Evolutionary conservation across 2,113 vertebrate genomes (phyloP).

Genomic region (Rhagologus leucostigma): DNA sequence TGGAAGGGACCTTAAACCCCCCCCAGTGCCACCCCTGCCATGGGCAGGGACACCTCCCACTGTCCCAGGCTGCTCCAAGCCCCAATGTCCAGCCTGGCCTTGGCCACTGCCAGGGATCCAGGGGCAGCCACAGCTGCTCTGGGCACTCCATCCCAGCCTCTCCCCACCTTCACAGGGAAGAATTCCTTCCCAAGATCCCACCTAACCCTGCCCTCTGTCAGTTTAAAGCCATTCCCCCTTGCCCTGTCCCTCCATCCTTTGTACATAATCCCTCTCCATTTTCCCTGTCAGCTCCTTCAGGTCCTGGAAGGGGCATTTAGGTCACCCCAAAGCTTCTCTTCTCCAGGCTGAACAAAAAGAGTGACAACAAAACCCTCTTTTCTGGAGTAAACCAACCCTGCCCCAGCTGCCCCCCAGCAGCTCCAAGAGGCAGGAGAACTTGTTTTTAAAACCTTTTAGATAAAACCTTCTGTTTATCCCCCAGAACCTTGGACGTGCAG

Average conservation of each 20-base stretch:
- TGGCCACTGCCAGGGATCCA: background rate
- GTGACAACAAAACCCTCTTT: background rate
- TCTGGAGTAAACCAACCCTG: background rate
- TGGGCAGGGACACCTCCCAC: background rate
- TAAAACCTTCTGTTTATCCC: background rate
- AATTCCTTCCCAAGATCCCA: background rate
- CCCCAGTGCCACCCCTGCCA: background rate
- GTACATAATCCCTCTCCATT: background rate
- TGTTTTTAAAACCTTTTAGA: background rate
- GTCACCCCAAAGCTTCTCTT: background rate
- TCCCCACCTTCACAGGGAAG: background rate
- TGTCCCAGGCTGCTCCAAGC: background rate
- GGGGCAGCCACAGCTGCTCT: background rate
- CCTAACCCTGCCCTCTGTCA: background rate
- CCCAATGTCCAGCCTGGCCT: background rate
- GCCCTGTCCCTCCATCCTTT: background rate
- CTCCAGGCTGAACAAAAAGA: background rate
- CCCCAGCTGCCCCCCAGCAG: background rate
- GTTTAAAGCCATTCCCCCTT: background rate
- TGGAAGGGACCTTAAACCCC: background rate
- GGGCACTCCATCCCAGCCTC: background rate
- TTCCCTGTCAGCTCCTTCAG: background rate
- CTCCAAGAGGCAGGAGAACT: background rate
- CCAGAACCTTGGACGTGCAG: background rate
- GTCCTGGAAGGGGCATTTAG: background rate